phyloP scores from a whole-genome alignment of 1,140 invertebrate genomes.

The Apocrypta bakeri region DNA sequence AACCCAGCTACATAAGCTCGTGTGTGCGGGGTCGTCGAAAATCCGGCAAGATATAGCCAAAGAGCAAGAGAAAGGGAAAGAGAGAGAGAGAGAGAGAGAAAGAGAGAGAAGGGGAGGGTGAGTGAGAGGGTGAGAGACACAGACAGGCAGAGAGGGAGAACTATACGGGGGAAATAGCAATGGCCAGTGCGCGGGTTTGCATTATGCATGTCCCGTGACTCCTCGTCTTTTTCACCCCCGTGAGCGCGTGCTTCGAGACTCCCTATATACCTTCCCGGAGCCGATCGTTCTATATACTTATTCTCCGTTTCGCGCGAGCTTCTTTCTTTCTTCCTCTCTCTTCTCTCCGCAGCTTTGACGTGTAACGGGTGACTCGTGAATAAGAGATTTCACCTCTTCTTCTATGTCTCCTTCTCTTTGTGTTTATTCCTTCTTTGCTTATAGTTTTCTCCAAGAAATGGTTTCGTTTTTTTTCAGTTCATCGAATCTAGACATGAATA shows the following conservation, averaged over 20 bases:
- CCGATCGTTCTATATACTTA: constrained; percentile 14
- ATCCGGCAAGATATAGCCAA: not conserved
- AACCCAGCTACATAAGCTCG: not conserved
- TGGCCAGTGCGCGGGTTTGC: constrained; percentile 39
- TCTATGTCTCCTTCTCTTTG: not conserved
- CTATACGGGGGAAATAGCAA: constrained; percentile 20
- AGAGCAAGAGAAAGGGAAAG: not conserved
- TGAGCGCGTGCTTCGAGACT: not conserved
- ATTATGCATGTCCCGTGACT: constrained; percentile 52
- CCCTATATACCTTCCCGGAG: not conserved
- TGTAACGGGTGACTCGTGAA: constrained; percentile 8
- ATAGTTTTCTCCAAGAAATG: too few species aligned
- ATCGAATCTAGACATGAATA: too few species aligned
- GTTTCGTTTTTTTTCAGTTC: too few species aligned
- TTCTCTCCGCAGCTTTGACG: not conserved
- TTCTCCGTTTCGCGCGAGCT: not conserved
- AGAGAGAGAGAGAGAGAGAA: not conserved
- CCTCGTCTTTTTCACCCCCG: constrained; percentile 23
- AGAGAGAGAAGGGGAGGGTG: not conserved
- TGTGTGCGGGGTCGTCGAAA: constrained; percentile 10
- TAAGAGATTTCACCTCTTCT: constrained; percentile 30
- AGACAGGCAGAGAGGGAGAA: not conserved
- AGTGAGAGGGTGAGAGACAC: too few species aligned
- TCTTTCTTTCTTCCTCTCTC: not conserved
- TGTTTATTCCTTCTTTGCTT: not conserved